These are phyloP conservation scores for Trachymyrmex septentrionalis DNA, from an alignment of 1,140 invertebrate species.

Conservation along the genomic window DNA sequence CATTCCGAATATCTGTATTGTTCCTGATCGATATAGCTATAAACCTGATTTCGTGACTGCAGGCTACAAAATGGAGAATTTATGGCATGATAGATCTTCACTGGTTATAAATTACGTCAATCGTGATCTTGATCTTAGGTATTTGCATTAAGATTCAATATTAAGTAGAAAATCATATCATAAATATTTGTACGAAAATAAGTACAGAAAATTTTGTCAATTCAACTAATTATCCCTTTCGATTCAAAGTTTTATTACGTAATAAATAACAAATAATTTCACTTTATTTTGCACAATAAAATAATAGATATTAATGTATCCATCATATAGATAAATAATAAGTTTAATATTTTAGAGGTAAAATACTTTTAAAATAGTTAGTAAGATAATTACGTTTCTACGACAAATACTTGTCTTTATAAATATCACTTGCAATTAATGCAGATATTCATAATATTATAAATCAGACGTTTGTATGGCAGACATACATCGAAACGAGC, in stretches of 20 bases:
- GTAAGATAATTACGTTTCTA: constrained; percentile 9
- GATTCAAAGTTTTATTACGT: neutral
- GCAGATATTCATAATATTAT: neutral
- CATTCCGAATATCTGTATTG: neutral
- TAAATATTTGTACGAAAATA: constrained; percentile 8
- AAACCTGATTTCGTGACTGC: constrained; percentile 21
- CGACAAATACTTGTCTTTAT: neutral
- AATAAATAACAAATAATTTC: neutral
- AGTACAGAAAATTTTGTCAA: neutral
- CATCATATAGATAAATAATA: neutral
- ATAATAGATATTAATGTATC: neutral
- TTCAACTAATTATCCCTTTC: neutral
- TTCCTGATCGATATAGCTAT: neutral
- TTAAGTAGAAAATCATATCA: neutral
- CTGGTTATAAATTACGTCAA: neutral
- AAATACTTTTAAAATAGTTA: neutral
- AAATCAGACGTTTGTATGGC: neutral
- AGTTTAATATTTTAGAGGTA: constrained; percentile 9
- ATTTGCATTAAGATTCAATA: constrained; percentile 11
- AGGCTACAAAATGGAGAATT: constrained; percentile 28
- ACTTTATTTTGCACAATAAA: neutral
- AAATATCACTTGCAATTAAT: neutral
- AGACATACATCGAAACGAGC: neutral
- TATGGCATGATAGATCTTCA: constrained; percentile 33
- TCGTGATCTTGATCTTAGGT: constrained; percentile 8